phyloP scores from a whole-genome alignment of 2,113 vertebrate genomes.

The Centropus bengalensis region DNA sequence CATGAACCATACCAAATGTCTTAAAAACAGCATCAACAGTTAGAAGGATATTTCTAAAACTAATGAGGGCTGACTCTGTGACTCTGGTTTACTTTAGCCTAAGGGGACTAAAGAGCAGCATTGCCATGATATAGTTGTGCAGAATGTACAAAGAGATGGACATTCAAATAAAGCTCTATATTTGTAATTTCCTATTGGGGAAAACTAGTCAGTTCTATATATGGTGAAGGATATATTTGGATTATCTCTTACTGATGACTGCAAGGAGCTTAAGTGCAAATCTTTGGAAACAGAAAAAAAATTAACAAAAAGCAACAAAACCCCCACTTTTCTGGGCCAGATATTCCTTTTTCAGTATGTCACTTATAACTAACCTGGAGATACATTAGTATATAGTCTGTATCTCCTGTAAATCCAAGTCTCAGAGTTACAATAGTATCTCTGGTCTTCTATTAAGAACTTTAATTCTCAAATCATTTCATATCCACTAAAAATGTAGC shows the following conservation, averaged over 20 bases:
- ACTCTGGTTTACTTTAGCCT: not conserved
- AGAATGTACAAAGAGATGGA: not conserved
- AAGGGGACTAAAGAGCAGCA: not conserved
- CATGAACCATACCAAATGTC: not conserved
- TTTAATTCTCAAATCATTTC: not conserved
- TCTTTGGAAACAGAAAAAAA: not conserved
- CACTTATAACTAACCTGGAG: not conserved
- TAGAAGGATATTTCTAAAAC: not conserved
- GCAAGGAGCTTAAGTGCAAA: not conserved
- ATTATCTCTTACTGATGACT: not conserved
- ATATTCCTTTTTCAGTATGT: not conserved
- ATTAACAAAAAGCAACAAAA: not conserved
- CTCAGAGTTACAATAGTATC: not conserved
- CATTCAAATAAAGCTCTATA: not conserved
- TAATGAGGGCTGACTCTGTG: no score
- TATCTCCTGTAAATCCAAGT: not conserved
- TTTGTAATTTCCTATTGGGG: not conserved
- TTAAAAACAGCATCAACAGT: not conserved
- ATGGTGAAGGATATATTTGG: not conserved
- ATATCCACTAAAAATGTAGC: no score
- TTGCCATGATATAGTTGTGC: not conserved
- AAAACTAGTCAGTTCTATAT: not conserved
- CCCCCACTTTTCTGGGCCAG: not conserved
- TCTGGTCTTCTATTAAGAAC: not conserved
- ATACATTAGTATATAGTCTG: no score